Evolutionary conservation across 1,140 invertebrate species (phyloP), one percentile per base, ranked within the genome.

Genomic region (Pogonomyrmex barbatus): DNA sequence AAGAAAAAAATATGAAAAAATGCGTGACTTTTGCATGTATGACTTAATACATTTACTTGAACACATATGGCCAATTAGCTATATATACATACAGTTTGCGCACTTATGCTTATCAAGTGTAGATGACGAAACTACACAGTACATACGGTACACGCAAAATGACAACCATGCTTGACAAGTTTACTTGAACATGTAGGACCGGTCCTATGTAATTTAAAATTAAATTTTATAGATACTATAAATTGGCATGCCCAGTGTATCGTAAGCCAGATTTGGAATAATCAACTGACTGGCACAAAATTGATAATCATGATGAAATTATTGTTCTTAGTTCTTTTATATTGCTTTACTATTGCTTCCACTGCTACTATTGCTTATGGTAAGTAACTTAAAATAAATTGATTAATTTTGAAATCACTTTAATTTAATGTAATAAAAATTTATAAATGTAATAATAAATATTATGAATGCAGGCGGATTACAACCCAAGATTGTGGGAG

Each of bases 401-500:
- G 30, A 76, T 8, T 75, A 8, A 4, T 10, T 10, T 30, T 63
- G 14, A 36, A 30, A 30, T n/a, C 2, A 24, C 24, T 52, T 63
- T 39, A 42, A 68, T 30, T 33, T 24, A 54, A 1, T 24, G 4
- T 2, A 63, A 50, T 5, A 24, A 4, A n/a, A 52, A 24, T 50
- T 67, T 8, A 52, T 9, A 14, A 56, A 56, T 30, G 12, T 56
- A 36, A 56, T 70, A n/a, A 14, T 58, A 77, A 71, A 54, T 62
- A 0, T 76, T 30, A 33, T 47, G 14, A 33, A 6, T 14, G 3
- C 3, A 56, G 63, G 50, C 17, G 17, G 4, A 54, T 42, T 56
- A 3, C 47, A 33, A 2, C 8, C 70, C 24, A 82, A 63, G 6
- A 90, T 93, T 10, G 47, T 93, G 9, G 87, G 89, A 10, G 93